Base-by-base conservation (phyloP, 2,113 vertebrate species). In the Poicephalus meyeri region DNA sequence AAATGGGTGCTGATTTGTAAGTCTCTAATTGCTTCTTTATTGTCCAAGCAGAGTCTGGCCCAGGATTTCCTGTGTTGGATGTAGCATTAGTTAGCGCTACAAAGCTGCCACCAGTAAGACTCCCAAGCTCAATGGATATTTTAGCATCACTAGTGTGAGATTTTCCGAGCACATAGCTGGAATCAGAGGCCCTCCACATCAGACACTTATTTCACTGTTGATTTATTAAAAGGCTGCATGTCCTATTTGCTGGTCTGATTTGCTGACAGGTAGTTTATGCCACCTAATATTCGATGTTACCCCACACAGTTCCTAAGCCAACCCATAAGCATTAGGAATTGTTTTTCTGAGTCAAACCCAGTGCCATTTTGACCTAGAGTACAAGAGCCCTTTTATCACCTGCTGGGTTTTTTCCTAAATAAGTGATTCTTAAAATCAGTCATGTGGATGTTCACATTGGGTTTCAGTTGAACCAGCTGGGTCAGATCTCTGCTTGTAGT, bases 371-470 rank as follows among this genome's bases (percentile, higher is more conserved):
- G 68, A 77, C 89, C 86, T 70, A 11, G 69, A 92, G 80, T 66
- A 60, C 50, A 92, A 46, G n/a, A 84, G 50, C 65, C 39, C 35
- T 52, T 76, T 80, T 64, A 39, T 72, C 93, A 52, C 86, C 50
- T 86, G 5, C 0, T 7, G 58, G 24, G 5, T 50, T 53, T 52
- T 70, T 49, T 44, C 26, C 64, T 91, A 42, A 71, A 63, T 71
- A 78, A 65, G 55, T 61, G 88, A 89, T 95, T 95, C 86, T 93
- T 84, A 81, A 91, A 93, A 88, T 91, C 93, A 95, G 93, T 81
- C 86, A 80, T 92, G 89, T 89, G 91, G 61, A 84, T 93, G 77
- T 86, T 92, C 96, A 68, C 89, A 91, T 93, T 29, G 8, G 92
- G 94, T 93, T 93, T 74, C 86, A 71, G 80, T 92, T 3, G 0